Evolutionary conservation across 1,140 invertebrate genomes (phyloP), one percentile per base, ranked within the genome.

Genomic region (Heliconius nattereri): DNA sequence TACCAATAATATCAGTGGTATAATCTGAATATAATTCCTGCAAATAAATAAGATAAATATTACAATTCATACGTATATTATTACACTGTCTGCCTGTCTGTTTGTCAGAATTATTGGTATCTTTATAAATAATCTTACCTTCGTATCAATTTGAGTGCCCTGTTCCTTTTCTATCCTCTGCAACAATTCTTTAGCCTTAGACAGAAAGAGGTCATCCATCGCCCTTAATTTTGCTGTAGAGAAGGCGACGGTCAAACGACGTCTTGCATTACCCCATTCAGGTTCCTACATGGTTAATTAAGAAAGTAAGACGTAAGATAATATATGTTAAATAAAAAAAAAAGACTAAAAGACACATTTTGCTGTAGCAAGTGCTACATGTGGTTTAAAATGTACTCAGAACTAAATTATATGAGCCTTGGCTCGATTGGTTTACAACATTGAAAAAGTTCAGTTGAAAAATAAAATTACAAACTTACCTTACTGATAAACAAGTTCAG

Each of bases 1-100:
- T 93, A 0, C 94, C 95, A 73, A 96, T 95, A 0, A 96, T 90
- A 78, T 96, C 95, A 1, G 94, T 95, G 0, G 95, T 93, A 79
- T 92, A 96, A 66, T 95, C 92, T 0, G 88, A 11, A 32, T 60
- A 81, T 45, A 81, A 20, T 26, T 57, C 35, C 80, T 81, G 57
- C 13, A 54, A 81, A 75, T 11, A 73, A 26, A 32, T n/a, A 35
- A 29, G 23, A 45, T 35, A 11, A 20, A 52, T 20, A 7, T 52
- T 52, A 7, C 19, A 52, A 52, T 20, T 35, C 32, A 35, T 45
- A 45, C 40, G 13, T 45, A 45, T 45, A 45, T 13, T 13, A 45
- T 45, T 7, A 45, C 13, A 45, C 32, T 35, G 32, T 7, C 32
- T 32, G 32, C 6, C 32, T 32, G 32, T 32, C 32, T 35, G 7